Evolutionary conservation across 1,140 invertebrate species (phyloP), one percentile per base, ranked within the genome.

Genomic region (Bombus huntii): DNA sequence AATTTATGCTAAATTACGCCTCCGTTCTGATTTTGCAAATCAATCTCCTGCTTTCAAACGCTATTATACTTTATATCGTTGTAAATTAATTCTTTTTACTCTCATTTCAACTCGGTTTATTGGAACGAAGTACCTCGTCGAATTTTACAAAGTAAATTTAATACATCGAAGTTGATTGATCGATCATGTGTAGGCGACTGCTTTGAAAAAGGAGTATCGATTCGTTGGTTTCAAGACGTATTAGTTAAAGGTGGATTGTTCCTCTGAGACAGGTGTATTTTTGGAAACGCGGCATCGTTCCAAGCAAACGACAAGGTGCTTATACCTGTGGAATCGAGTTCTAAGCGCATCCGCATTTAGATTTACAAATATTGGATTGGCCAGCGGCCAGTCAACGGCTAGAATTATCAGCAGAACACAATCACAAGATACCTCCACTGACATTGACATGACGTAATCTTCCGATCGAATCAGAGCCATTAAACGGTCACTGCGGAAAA

Each of bases 361-460:
- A 42, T 82, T 82, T 82, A 75, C 47, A 82, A 82, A 82, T 82
- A 82, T 57, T 47, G 57, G 53, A 82, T 74, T 82, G 81, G 81
- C 71, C 71, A 28, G 71, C 1, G 81, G 71, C 81, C 81, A 82
- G 53, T 37, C n/a, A 47, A 34, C 39, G 34, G 42, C 42, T 65
- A 82, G 72, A 82, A 82, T 82, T 34, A 82, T 75, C 72, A 75
- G 39, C 42, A 82, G 71, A 31, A 28, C 53, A 15, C 71, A 44
- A 62, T 44, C 62, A 44, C 31, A 3, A 31, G 42, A 53, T 44
- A 65, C 31, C 28, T 47, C 22, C 2, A 28, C 22, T 25, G 13
- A 15, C 37, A 44, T 37, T 34, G 37, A 73, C 25, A 31, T 34
- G 53, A 47, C n/a, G 66, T 53, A 80, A 70, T 57, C 65, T 47